Evolutionary conservation across 2,888 invertebrate genomes (phyloP).

Genomic region (Andrena bucephala): DNA sequence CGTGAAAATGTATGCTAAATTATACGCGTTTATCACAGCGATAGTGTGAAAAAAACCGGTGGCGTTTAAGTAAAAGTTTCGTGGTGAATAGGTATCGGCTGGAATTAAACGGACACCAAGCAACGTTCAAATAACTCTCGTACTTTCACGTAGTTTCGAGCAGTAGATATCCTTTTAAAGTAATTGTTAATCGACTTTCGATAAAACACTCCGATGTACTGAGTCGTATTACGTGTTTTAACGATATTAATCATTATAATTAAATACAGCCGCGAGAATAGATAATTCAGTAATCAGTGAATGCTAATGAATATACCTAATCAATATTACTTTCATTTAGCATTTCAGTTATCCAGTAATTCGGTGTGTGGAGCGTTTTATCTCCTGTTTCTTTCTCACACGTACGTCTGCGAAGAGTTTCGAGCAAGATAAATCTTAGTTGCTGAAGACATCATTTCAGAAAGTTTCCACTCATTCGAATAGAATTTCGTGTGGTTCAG

Average conservation of each 20-base stretch:
- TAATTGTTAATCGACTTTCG: neutral
- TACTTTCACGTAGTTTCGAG: neutral
- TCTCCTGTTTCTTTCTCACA: neutral
- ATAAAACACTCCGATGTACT: neutral
- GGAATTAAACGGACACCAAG: slow-evolving; percentile 15
- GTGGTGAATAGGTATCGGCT: slow-evolving; percentile 17
- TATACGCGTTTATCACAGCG: slow-evolving; percentile 48
- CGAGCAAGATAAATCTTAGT: neutral
- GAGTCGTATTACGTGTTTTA: neutral
- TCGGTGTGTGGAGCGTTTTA: neutral
- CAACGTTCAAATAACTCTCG: neutral
- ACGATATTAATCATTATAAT: neutral
- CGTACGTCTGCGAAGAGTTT: neutral
- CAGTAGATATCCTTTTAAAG: neutral
- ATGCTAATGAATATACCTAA: neutral
- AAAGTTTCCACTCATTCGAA: neutral
- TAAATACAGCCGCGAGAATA: neutral
- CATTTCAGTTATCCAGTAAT: neutral
- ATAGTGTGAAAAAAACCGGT: slow-evolving; percentile 17
- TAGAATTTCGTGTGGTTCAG: slow-evolving; percentile 27
- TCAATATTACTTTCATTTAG: neutral
- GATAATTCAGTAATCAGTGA: neutral
- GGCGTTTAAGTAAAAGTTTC: slow-evolving; percentile 19
- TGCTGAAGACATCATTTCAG: neutral
- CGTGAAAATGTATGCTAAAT: slow-evolving; percentile 55